Percentiles rank a stretch among this genome's conserved stretches.
phyloP scores from a whole-genome alignment of 2,113 vertebrate species.

The Piaya cayana region DNA sequence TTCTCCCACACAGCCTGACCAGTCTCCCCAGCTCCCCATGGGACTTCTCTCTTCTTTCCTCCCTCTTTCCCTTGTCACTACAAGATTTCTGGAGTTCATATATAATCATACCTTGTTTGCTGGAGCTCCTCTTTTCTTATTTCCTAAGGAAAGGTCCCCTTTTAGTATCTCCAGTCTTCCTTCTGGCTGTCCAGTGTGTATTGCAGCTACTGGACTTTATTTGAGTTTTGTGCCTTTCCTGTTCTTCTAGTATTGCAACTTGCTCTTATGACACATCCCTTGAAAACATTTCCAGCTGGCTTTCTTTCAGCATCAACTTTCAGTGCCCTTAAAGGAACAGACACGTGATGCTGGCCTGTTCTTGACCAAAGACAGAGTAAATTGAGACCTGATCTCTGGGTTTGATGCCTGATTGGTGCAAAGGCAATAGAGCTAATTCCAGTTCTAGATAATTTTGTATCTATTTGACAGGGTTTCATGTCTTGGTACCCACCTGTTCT shows the following conservation, averaged over 20 bases:
- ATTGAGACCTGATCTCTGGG: background rate
- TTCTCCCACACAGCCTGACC: background rate
- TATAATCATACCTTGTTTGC: constrained; percentile 37
- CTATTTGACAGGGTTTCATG: background rate
- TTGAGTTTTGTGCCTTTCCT: background rate
- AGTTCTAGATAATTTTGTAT: background rate
- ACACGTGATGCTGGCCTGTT: background rate
- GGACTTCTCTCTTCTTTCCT: background rate
- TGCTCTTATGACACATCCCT: background rate
- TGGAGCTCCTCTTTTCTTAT: background rate
- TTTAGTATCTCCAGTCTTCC: background rate
- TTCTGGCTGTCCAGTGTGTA: background rate
- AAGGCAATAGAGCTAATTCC: background rate
- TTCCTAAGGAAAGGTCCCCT: background rate
- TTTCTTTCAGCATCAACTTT: background rate
- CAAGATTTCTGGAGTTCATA: background rate
- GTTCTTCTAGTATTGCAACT: constrained; percentile 42
- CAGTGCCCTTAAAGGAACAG: constrained; percentile 34
- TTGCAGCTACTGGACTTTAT: background rate
- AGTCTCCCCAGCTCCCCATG: too few species aligned
- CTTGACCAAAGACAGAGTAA: background rate
- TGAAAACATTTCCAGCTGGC: constrained; percentile 22
- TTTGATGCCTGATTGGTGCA: background rate
- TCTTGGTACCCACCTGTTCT: background rate
- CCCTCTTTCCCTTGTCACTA: background rate